Evolutionary conservation across 1,140 invertebrate genomes (phyloP).

Genomic region (Homarus americanus): DNA sequence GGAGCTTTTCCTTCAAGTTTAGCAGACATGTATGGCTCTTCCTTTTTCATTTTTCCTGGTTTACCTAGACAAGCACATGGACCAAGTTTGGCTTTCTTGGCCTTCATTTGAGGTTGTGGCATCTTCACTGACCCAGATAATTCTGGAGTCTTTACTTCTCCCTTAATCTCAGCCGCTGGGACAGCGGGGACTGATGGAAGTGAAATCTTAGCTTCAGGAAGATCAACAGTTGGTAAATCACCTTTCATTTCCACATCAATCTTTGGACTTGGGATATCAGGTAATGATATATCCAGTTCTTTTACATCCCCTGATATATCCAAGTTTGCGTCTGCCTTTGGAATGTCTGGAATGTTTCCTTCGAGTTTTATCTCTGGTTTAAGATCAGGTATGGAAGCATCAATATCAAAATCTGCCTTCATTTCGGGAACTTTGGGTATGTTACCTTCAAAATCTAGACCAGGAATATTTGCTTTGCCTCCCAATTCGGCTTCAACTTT

Average conservation of each 20-base stretch:
- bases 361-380: constrained; percentile 46
- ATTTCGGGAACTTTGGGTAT: constrained; percentile 26
- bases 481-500: constrained; percentile 46
- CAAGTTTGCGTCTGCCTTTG: not conserved
- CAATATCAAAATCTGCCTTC: not conserved
- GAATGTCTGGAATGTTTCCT: not conserved
- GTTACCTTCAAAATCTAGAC: constrained; percentile 1
- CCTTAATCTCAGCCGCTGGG: constrained; percentile 40
- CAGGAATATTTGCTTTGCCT: constrained; percentile 26
- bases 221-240: not conserved
- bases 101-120: constrained; percentile 33
- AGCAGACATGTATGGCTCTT: constrained; percentile 42
- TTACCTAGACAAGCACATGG: constrained; percentile 61
- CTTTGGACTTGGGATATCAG: constrained; percentile 32
- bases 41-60: constrained; percentile 39
- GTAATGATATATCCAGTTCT: constrained; percentile 18
- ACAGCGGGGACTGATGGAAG: not conserved
- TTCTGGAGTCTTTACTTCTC: constrained; percentile 36
- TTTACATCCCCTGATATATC: constrained; percentile 14
- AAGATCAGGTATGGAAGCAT: constrained; percentile 1
- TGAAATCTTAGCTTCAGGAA: constrained; percentile 19
- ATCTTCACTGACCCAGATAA: constrained; percentile 30
- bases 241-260: constrained; percentile 34
- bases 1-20: constrained; percentile 18
- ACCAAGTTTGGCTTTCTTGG: constrained; percentile 52